Evolutionary conservation across 2,888 invertebrate genomes (phyloP).

Genomic region (Eilema sororculum): DNA sequence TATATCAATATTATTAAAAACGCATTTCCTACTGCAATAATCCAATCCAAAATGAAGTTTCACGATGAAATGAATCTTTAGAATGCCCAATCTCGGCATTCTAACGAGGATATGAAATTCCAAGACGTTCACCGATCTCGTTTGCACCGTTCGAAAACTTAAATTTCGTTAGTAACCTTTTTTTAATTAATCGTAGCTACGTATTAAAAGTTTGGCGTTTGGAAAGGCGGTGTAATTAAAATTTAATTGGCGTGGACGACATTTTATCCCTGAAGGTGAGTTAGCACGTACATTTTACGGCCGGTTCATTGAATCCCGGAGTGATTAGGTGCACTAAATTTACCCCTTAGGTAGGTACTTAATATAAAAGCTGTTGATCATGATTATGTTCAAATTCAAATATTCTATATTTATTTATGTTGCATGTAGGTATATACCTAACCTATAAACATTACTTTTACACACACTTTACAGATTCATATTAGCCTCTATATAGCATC

Average conservation of each 20-base stretch:
- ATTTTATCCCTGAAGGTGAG: slow-evolving; percentile 49
- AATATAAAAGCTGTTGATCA: neutral
- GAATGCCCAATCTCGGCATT: slow-evolving; percentile 57
- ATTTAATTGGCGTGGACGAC: slow-evolving; percentile 59
- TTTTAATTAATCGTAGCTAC: slow-evolving; percentile 69
- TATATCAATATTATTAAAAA: slow-evolving; percentile 25
- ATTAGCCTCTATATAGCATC: too few relatives aligned
- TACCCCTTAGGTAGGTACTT: slow-evolving; percentile 5
- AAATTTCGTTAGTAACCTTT: slow-evolving; percentile 69
- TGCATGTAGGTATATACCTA: too few relatives aligned
- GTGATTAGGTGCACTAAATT: slow-evolving; percentile 24
- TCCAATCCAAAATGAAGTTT: slow-evolving; percentile 53
- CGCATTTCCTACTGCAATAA: slow-evolving; percentile 41
- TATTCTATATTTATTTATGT: neutral
- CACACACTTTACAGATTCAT: too few relatives aligned
- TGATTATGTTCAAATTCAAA: neutral
- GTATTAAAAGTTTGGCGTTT: slow-evolving; percentile 68
- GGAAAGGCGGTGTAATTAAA: slow-evolving; percentile 55
- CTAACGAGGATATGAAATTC: slow-evolving; percentile 67
- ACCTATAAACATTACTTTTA: too few relatives aligned
- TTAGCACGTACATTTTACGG: slow-evolving; percentile 45
- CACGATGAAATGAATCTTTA: slow-evolving; percentile 55
- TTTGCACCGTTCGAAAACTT: slow-evolving; percentile 56
- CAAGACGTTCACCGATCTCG: slow-evolving; percentile 48
- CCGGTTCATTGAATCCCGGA: slow-evolving; percentile 32